Conservation (phyloP, 2,113 vertebrate species). For the Danionella cerebrum region DNA sequence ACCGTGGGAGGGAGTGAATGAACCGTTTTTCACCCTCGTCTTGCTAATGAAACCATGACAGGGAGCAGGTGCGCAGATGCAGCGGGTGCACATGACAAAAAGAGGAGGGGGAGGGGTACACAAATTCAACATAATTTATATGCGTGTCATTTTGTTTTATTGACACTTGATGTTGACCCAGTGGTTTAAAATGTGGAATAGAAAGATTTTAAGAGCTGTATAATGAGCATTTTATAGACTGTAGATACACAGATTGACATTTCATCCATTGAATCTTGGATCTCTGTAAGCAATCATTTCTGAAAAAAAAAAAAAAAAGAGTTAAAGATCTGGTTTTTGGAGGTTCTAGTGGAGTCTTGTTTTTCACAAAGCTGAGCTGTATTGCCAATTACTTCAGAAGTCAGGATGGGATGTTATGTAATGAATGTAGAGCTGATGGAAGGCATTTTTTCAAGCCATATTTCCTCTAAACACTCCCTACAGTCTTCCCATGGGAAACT, state of each 20-base stretch:
- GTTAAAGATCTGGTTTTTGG: too few relatives aligned
- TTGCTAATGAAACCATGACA: neutral
- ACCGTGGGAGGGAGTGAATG: neutral
- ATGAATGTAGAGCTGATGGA: neutral
- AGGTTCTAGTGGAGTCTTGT: neutral
- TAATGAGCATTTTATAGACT: too few relatives aligned
- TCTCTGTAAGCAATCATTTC: too few relatives aligned
- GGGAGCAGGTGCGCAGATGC: constrained; percentile 6
- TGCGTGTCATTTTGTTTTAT: too few relatives aligned
- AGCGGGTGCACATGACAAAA: too few relatives aligned
- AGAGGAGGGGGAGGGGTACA: neutral
- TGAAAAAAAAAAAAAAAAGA: too few relatives aligned
- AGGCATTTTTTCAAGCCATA: neutral
- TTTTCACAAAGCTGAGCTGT: neutral
- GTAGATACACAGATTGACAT: too few relatives aligned
- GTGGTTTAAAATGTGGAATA: too few relatives aligned
- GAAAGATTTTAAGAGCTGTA: too few relatives aligned
- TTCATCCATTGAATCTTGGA: too few relatives aligned
- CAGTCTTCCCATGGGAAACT: neutral
- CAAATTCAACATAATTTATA: too few relatives aligned
- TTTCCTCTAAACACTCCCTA: neutral
- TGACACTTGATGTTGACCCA: too few relatives aligned
- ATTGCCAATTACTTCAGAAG: neutral
- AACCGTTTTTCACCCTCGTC: neutral
- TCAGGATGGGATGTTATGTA: neutral